Conservation (phyloP, 2,113 vertebrate genomes). For the Balaeniceps rex region DNA sequence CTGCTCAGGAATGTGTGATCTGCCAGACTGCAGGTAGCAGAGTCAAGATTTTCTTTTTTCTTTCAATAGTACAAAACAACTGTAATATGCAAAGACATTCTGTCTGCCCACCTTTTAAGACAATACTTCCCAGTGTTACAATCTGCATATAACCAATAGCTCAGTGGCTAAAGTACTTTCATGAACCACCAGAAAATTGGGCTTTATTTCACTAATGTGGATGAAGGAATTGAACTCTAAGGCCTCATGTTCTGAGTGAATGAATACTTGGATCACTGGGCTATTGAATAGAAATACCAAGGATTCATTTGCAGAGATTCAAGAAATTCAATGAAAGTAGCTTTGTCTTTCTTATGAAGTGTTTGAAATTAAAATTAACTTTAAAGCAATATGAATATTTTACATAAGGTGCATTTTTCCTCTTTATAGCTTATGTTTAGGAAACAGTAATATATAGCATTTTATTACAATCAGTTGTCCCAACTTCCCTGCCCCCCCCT, state of each 20-base stretch:
- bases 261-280: background rate
- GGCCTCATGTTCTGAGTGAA: background rate
- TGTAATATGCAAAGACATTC: background rate
- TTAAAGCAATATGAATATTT: background rate
- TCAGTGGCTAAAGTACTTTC: background rate
- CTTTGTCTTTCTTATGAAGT: background rate
- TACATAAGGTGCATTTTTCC: background rate
- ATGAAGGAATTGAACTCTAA: background rate
- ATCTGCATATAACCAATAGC: background rate
- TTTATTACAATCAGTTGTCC: background rate
- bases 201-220: background rate
- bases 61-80: background rate
- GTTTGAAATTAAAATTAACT: background rate
- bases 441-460: background rate
- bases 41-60: background rate
- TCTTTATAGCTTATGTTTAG: background rate
- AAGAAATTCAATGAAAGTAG: background rate
- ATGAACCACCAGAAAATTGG: background rate
- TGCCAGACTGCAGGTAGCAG: background rate
- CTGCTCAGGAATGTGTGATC: background rate
- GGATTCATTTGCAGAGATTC: background rate
- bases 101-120: background rate
- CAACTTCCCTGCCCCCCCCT: fast-evolving
- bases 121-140: background rate
- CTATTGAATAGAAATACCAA: background rate